A percentile compares a stretch with the other conserved stretches of the same genome.
Conservation (phyloP, 2,888 invertebrate species). For the Eumacrocentrus americanus region DNA sequence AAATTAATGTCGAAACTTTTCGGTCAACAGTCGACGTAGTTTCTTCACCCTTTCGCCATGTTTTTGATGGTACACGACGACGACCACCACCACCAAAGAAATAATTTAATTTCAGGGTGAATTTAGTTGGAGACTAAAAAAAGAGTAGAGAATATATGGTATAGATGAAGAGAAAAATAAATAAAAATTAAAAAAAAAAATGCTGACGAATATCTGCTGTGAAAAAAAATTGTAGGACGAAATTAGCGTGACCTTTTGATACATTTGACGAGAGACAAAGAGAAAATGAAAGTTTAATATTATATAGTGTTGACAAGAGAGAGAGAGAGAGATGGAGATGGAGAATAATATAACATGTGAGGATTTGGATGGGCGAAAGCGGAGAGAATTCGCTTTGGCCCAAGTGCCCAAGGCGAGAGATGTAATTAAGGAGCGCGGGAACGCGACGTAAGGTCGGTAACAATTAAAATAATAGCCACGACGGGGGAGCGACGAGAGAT, state of each 20-base stretch:
- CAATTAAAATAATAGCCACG: constrained; percentile 54
- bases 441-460: constrained; percentile 41
- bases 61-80: neutral
- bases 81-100: neutral
- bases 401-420: constrained; percentile 31
- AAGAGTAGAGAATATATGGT: too few species aligned
- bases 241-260: too few species aligned
- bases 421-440: constrained; percentile 49
- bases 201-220: too few species aligned
- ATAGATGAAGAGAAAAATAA: too few species aligned
- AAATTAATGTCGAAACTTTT: constrained; percentile 27
- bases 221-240: too few species aligned
- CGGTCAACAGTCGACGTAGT: constrained; percentile 23
- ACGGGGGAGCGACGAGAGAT: neutral
- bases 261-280: too few species aligned
- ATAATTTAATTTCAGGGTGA: constrained; percentile 23
- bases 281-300: neutral
- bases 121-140: too few species aligned
- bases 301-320: constrained; percentile 1
- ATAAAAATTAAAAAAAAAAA: too few species aligned
- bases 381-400: constrained; percentile 29
- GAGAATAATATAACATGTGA: constrained; percentile 29
- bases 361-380: constrained; percentile 19
- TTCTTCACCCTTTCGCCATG: neutral
- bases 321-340: constrained; percentile 7